Base-by-base conservation (phyloP, 2,113 vertebrate genomes). In the Aramus guarauna region DNA sequence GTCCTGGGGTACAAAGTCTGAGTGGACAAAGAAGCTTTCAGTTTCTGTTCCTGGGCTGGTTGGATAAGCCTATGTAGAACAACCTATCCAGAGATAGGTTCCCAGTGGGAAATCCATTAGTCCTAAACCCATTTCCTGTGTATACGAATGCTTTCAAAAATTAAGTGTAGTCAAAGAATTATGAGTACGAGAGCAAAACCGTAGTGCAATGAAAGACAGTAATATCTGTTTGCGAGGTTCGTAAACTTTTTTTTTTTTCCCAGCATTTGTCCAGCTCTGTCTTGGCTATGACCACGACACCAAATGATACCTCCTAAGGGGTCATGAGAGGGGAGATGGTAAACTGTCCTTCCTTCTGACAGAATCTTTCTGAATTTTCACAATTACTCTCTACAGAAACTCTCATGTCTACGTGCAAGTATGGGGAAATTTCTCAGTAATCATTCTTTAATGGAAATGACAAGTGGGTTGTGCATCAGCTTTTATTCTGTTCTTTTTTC, bases 11-110 rank as follows among this genome's bases (percentile, higher is more conserved):
- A 10, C 11, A 73, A 29, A 41, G n/a, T 95, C 80, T 69, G 29
- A 47, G 17, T 2, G 5, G 15, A 36, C 12, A 83, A 67, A 63
- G 58, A 1, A 4, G 32, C 3, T 13, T 53, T 82, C 5, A 2
- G 3, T 64, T 88, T 69, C 34, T 52, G 8, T 52, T 78, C 20
- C 22, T 27, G 12, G 19, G 5, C 18, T 69, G 55, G 15, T 11
- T 66, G 39, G 16, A 36, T 62, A 29, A 79, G 7, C 7, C 26
- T 56, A 1, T 23, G 9, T 43, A 30, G 20, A 60, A 50, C 18
- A 68, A 59, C 3, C 3, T 7, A 0, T 5, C 19, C 37, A 58
- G 23, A 27, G 9, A 27, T 1, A 22, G 5, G 5, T 50, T 64
- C 12, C 11, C 4, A 11, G 17, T n/a, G 13, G 30, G 27, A 59